Evolutionary conservation across 2,888 invertebrate species (phyloP), one percentile per base, ranked within the genome.

Genomic region (Pogonocherus hispidulus): DNA sequence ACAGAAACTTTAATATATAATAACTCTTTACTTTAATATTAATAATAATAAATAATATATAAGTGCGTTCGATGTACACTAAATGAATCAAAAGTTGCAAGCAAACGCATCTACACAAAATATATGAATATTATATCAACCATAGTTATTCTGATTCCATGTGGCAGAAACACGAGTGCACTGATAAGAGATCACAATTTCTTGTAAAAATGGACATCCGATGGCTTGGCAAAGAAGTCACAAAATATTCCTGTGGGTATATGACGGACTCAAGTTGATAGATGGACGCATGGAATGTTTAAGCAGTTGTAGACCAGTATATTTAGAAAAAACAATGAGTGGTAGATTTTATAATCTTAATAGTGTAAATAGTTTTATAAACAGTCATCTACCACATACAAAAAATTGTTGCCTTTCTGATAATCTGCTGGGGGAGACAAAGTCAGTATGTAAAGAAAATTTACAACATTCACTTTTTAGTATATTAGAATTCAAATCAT

Each of bases 51-150:
- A 81, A 79, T 79, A 80, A 81, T 78, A 75, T 72, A 80, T 77
- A 81, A 77, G 84, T 85, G 85, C 84, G 82, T 84, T 84, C 83
- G 84, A 84, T 84, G 84, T 84, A 80, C 84, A 84, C 84, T 85
- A 85, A 84, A 83, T 78, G 80, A 82, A 83, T 81, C 78, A 82
- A 76, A 80, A 79, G 77, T 81, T 81, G 84, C 84, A 84, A 84
- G 84, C 84, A 84, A 84, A 84, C 82, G 81, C 84, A 84, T 83
- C 84, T 84, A 84, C 84, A 84, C 81, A 84, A 84, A 84, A 83
- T 83, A 83, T 83, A 80, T 79, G 73, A 78, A 74, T 78, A 80
- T 79, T 75, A 76, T 78, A 72, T 79, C 72, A 76, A 78, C 74
- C 75, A 76, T 75, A 78, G 72, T 73, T 69, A 73, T 74, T 79